Evolutionary conservation across 2,888 invertebrate species (phyloP).

Genomic region (Habroteleia sp.): DNA sequence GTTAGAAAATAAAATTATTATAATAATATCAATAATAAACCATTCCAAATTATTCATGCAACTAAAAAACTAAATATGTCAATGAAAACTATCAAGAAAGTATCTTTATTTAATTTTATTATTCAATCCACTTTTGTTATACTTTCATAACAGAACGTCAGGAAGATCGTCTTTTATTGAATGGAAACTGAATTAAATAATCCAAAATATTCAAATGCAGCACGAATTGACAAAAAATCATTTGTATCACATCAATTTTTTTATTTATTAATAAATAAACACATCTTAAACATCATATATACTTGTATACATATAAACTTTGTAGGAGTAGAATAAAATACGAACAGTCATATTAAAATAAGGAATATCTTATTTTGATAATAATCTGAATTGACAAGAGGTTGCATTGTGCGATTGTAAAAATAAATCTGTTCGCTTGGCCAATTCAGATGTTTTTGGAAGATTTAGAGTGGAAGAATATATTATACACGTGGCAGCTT

Average conservation of each 20-base stretch:
- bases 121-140: no score
- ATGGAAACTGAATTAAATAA: no score
- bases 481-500: constrained; percentile 45
- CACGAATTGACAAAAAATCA: no score
- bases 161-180: no score
- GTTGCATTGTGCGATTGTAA: constrained; percentile 49
- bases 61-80: no score
- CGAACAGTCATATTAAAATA: constrained; percentile 56
- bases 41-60: no score
- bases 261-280: constrained; percentile 50
- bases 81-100: no score
- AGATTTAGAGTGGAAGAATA: constrained; percentile 44
- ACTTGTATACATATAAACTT: constrained; percentile 52
- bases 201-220: no score
- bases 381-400: constrained; percentile 50
- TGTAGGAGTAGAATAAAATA: constrained; percentile 34
- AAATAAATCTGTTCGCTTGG: constrained; percentile 41
- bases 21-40: no score
- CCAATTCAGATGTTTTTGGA: constrained; percentile 41
- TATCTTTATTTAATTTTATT: no score
- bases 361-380: constrained; percentile 42
- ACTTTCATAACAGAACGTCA: no score
- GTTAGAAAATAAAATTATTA: no score
- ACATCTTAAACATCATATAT: constrained; percentile 52
- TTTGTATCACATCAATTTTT: constrained; percentile 24